These are phyloP conservation scores for Takifugu bimaculatus DNA, from an alignment of 2,113 vertebrate genomes.

Conservation along the genomic window DNA sequence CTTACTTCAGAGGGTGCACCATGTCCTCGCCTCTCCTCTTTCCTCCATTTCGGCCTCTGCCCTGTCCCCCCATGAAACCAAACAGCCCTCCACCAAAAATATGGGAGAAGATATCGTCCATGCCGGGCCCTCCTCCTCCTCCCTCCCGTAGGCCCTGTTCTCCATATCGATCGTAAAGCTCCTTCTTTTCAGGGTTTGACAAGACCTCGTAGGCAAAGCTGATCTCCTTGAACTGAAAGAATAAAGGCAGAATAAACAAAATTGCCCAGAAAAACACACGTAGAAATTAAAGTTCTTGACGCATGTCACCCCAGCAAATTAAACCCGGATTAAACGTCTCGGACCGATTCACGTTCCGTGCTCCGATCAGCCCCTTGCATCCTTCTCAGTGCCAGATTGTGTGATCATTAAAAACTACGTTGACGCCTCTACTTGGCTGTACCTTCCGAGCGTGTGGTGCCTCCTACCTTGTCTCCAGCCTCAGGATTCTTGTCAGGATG, in stretches of 20 bases:
- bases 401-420: slow-evolving; percentile 16
- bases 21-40: slow-evolving; percentile 96
- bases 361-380: slow-evolving; percentile 3
- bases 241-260: neutral
- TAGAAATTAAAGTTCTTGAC: too few relatives aligned
- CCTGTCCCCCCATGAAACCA: slow-evolving; percentile 95
- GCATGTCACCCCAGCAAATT: too few relatives aligned
- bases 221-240: slow-evolving; percentile 93
- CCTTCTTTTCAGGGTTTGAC: slow-evolving; percentile 95
- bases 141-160: slow-evolving; percentile 97
- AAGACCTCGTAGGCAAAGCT: slow-evolving; percentile 98
- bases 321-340: too few relatives aligned
- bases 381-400: slow-evolving; percentile 7
- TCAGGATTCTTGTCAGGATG: slow-evolving; percentile 99
- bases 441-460: slow-evolving; percentile 8
- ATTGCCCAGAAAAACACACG: neutral
- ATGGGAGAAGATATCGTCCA: slow-evolving; percentile 99
- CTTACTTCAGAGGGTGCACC: slow-evolving; percentile 97
- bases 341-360: neutral
- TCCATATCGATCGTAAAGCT: slow-evolving; percentile 94
- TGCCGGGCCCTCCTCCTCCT: slow-evolving; percentile 88
- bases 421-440: slow-evolving; percentile 1
- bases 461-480: slow-evolving; percentile 94
- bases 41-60: slow-evolving; percentile 89
- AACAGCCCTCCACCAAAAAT: slow-evolving; percentile 98